phyloP scores from a whole-genome alignment of 2,113 vertebrate species.

The Pelusios castaneus region DNA sequence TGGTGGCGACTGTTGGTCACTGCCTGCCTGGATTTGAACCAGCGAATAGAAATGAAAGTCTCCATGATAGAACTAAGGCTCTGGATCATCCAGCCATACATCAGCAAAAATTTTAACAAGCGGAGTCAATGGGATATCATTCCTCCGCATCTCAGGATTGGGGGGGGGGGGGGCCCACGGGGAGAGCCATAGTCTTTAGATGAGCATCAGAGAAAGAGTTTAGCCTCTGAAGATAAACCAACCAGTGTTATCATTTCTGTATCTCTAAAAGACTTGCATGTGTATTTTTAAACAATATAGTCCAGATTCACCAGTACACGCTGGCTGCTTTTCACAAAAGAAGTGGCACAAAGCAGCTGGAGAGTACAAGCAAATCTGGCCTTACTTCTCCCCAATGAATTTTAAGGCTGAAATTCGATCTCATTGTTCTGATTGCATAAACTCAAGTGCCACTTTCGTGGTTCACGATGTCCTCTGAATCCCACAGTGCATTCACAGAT shows the following conservation, averaged over 20 bases:
- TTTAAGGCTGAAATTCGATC: neutral
- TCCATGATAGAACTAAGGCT: neutral
- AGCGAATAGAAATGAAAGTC: neutral
- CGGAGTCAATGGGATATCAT: neutral
- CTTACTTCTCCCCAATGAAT: neutral
- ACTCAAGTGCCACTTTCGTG: neutral
- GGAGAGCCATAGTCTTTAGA: neutral
- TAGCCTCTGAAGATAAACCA: neutral
- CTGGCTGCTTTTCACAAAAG: neutral
- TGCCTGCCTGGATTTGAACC: neutral
- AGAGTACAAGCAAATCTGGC: neutral
- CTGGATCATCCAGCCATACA: neutral
- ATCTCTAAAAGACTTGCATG: neutral
- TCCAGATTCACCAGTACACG: neutral
- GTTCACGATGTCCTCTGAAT: neutral
- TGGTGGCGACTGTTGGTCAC: neutral
- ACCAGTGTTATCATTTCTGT: neutral
- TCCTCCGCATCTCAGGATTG: neutral
- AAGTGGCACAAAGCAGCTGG: neutral
- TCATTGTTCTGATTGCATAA: rapidly evolving
- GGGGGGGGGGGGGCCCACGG: too few relatives aligned
- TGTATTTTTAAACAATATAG: rapidly evolving
- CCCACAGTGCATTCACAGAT: neutral
- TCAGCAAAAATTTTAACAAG: neutral
- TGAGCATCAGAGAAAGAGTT: neutral